Evolutionary conservation across 1,140 invertebrate species (phyloP).

Genomic region (Diploscapter pachys): DNA sequence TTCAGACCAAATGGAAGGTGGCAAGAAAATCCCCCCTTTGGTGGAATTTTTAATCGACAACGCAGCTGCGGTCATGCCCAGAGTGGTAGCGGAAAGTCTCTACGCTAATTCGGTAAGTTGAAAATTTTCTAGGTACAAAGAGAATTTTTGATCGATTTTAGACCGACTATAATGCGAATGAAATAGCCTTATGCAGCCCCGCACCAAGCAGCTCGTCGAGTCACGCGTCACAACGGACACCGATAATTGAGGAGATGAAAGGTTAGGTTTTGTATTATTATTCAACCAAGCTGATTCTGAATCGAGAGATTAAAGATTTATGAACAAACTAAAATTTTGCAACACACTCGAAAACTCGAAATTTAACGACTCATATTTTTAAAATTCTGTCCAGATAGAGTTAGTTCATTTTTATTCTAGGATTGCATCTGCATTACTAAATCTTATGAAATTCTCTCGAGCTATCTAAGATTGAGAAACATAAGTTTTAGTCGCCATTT

Average conservation of each 20-base stretch:
- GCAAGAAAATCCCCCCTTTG: slow-evolving; percentile 30
- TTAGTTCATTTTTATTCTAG: no score
- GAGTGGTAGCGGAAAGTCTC: slow-evolving; percentile 23
- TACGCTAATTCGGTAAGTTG: slow-evolving; percentile 1
- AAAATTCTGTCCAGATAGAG: no score
- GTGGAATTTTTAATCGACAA: slow-evolving; percentile 39
- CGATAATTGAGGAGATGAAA: slow-evolving; percentile 31
- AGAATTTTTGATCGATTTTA: background rate
- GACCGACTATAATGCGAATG: slow-evolving; percentile 18
- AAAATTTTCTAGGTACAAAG: background rate
- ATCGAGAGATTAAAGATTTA: background rate
- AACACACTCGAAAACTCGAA: no score
- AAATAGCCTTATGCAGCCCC: background rate
- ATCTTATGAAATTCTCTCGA: background rate
- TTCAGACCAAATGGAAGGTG: slow-evolving; percentile 32
- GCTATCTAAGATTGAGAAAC: background rate
- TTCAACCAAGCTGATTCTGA: background rate
- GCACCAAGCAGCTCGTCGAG: no score
- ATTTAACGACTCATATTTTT: no score
- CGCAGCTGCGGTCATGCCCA: slow-evolving; percentile 30
- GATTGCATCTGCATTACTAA: no score
- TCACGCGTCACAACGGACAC: slow-evolving; percentile 18
- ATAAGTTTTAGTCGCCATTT: background rate
- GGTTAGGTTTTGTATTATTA: background rate
- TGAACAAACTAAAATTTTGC: background rate